These are phyloP conservation scores for Panthera uncia DNA, from an alignment of 2,113 vertebrate genomes.

Conservation along the genomic window DNA sequence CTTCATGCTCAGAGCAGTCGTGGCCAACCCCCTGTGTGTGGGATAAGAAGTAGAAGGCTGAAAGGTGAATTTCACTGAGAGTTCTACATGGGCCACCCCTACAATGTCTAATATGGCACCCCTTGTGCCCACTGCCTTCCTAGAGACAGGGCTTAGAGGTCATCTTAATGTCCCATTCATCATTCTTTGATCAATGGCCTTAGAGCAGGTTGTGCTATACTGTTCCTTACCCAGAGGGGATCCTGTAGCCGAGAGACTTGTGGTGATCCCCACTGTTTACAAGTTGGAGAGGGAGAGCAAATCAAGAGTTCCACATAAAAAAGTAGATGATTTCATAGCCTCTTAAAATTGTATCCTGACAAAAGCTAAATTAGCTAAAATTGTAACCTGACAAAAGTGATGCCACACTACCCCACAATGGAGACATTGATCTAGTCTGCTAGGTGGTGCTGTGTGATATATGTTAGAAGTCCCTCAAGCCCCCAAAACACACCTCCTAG, in stretches of 20 bases:
- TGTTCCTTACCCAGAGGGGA: background rate
- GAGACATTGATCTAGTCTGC: background rate
- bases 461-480: background rate
- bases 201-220: background rate
- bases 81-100: background rate
- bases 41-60: background rate
- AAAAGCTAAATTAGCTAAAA: background rate
- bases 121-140: background rate
- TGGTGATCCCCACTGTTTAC: background rate
- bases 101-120: rapidly evolving
- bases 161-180: background rate
- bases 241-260: background rate
- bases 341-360: background rate
- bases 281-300: background rate
- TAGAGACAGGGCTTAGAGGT: background rate
- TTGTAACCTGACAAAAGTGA: background rate
- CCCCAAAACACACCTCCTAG: background rate
- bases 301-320: background rate
- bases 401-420: background rate
- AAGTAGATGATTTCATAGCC: background rate
- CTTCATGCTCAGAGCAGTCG: background rate
- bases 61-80: background rate
- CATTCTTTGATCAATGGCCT: background rate
- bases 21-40: background rate
- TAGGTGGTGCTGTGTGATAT: background rate